Evolutionary conservation across 2,888 invertebrate genomes (phyloP), one percentile per base, ranked within the genome.

Genomic region (Mellilla xanthometata): DNA sequence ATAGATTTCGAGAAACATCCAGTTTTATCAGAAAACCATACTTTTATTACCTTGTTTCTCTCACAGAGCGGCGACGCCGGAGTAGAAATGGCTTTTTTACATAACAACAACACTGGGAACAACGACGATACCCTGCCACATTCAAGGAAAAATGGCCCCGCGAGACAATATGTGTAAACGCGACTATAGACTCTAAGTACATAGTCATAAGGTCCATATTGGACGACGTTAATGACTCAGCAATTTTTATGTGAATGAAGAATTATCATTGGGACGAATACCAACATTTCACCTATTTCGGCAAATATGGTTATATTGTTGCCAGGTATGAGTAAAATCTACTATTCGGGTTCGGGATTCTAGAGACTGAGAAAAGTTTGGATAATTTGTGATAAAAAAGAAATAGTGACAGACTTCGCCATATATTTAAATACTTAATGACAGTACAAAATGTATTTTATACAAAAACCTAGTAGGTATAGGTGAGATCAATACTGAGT

Each of bases 11-110:
- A 10, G 4, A 28, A 3, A 2, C 4, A 11, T 12, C 10, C 2
- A 23, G 15, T 19, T 19, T 19, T 5, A n/a, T n/a, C n/a, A 19
- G 15, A 19, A 19, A 3, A 19, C 15, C 15, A 5, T 19, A 19
- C 6, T 19, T 19, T 19, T 19, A 19, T 19, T 6, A 19, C 15
- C 15, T 19, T 39, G 36, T 35, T 50, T 54, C 46, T 60, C 30
- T 52, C 49, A 2, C 58, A 89, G 86, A 74, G 81, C 34, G 81
- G 81, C 1, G 89, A 89, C 41, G 76, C 79, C 22, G 83, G 84
- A 0, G 93, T 93, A 67, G 93, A 94, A 84, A 93, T 94, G 91
- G 93, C 94, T 34, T 93, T 93, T 77, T 80, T 94, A 60, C 93
- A 93, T 68, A 94, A 94, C 79, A 94, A 94, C 81, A 94, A 82